Evolutionary conservation across 1,140 invertebrate species (phyloP).

Genomic region (Atopsyche davidsoni): DNA sequence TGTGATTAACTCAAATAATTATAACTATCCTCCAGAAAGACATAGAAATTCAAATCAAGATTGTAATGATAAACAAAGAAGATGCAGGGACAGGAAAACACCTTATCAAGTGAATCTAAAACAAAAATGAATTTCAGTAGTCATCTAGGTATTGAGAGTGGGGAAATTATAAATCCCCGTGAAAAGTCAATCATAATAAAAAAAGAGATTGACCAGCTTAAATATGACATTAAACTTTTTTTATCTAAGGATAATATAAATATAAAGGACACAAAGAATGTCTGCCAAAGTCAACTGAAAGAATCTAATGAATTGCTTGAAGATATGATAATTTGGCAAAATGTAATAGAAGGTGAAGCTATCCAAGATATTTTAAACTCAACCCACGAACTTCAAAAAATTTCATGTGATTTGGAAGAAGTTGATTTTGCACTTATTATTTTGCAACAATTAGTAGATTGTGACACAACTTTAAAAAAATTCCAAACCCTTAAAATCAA

Average conservation of each 20-base stretch:
- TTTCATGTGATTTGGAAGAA: conserved; percentile 48
- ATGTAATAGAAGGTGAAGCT: conserved; percentile 50
- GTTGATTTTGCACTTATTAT: conserved; percentile 48
- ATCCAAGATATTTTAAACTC: conserved; percentile 52
- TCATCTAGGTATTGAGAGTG: conserved; percentile 28
- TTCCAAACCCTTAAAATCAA: conserved; percentile 44
- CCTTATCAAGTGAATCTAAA: conserved; percentile 29
- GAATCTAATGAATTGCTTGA: conserved; percentile 45
- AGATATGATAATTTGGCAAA: conserved; percentile 47
- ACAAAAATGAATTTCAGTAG: conserved; percentile 33
- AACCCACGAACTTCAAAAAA: conserved; percentile 48
- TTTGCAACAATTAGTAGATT: conserved; percentile 45
- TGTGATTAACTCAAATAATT: conserved; percentile 44
- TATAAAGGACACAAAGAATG: conserved; percentile 45
- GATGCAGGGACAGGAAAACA: conserved; percentile 30
- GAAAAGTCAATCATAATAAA: conserved; percentile 32
- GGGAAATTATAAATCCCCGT: too few relatives aligned
- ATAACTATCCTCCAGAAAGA: conserved; percentile 11
- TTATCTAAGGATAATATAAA: conserved; percentile 51
- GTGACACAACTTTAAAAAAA: conserved; percentile 47
- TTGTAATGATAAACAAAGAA: conserved; percentile 31
- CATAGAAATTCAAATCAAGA: conserved; percentile 28
- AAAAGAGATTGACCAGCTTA: conserved; percentile 53
- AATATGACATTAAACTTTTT: conserved; percentile 49
- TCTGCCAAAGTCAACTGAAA: conserved; percentile 45